Evolutionary conservation across 30 jellyfish, hydroid and myxozoan genomes (phyloP).

Genomic region (Haliclystus octoradiatus): DNA sequence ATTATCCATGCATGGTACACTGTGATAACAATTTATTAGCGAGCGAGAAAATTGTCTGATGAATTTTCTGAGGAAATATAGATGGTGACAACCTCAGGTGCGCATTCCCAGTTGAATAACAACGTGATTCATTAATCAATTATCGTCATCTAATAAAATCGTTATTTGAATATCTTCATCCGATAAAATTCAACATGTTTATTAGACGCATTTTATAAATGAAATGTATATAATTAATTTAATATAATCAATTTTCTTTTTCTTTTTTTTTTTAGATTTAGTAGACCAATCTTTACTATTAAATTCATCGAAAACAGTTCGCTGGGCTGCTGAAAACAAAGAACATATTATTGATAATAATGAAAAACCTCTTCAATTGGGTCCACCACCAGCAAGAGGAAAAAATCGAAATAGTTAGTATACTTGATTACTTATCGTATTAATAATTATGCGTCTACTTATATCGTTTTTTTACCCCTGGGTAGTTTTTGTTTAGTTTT

Average conservation of each 20-base stretch:
- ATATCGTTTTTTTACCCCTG: background rate
- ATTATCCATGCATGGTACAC: too few species aligned
- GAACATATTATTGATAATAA: conserved; percentile 70
- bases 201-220: background rate
- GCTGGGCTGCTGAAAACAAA: conserved; percentile 88
- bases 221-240: background rate
- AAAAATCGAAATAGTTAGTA: conserved; percentile 31
- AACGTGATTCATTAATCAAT: too few species aligned
- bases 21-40: too few species aligned
- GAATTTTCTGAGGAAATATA: too few species aligned
- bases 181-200: background rate
- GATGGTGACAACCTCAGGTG: too few species aligned
- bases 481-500: background rate
- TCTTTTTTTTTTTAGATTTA: too few species aligned
- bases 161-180: too few species aligned
- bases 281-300: background rate
- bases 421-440: background rate
- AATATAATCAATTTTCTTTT: too few species aligned
- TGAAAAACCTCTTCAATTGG: conserved; percentile 25
- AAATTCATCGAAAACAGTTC: conserved; percentile 77
- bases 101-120: too few species aligned
- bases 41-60: too few species aligned
- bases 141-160: too few species aligned
- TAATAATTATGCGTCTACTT: background rate
- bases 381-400: conserved; percentile 20